phyloP scores from a whole-genome alignment of 2,888 invertebrate genomes.

The Spilarctia lutea region DNA sequence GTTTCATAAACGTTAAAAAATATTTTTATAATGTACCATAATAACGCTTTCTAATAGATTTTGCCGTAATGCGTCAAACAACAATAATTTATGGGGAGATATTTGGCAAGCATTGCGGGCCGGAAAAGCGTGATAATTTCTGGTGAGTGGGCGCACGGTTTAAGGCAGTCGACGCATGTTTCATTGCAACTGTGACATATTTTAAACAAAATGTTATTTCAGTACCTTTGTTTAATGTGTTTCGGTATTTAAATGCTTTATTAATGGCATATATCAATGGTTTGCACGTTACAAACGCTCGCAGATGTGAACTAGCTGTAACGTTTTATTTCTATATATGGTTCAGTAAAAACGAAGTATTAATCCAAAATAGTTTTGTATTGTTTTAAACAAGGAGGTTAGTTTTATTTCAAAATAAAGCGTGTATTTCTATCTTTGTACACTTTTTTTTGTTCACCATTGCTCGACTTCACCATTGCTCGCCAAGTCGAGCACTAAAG shows the following conservation, averaged over 20 bases:
- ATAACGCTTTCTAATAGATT: constrained; percentile 75
- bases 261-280: background rate
- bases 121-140: constrained; percentile 78
- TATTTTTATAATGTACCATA: constrained; percentile 50
- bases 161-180: constrained; percentile 61
- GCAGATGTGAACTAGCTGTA: background rate
- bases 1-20: too few species aligned
- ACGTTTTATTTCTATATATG: background rate
- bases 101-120: constrained; percentile 77
- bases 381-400: too few species aligned
- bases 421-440: too few species aligned
- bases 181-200: constrained; percentile 49
- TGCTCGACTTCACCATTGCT: too few species aligned
- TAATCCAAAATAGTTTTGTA: too few species aligned
- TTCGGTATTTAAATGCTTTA: constrained; percentile 16
- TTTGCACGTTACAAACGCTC: background rate
- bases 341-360: background rate
- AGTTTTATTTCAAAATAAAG: too few species aligned
- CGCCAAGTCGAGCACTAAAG: too few species aligned
- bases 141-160: constrained; percentile 63
- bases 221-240: constrained; percentile 6
- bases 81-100: constrained; percentile 78
- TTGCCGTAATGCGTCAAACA: constrained; percentile 82
- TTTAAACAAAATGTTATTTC: constrained; percentile 21
- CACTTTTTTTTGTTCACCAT: too few species aligned